Conservation (phyloP, 2,113 vertebrate species). For the Anoura caudifer region DNA sequence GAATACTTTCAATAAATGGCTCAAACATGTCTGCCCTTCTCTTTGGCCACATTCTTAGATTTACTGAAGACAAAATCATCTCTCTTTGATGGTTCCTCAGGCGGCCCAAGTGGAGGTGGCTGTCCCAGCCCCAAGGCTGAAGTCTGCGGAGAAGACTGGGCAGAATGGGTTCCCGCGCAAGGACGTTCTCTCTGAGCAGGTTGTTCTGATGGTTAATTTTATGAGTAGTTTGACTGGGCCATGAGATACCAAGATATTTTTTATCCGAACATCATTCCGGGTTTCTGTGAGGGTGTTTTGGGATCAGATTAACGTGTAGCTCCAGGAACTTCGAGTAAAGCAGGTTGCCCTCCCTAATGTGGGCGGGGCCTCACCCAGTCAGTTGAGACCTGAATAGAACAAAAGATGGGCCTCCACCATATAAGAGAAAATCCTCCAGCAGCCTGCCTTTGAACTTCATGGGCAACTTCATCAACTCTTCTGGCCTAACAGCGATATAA, state of each 20-base stretch:
- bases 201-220: neutral
- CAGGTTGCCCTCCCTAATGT: neutral
- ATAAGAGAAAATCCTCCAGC: neutral
- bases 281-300: neutral
- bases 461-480: neutral
- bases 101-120: neutral
- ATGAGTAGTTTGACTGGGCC: neutral
- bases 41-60: neutral
- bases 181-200: neutral
- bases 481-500: neutral
- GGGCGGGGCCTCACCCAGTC: neutral
- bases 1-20: neutral
- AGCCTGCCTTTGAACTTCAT: neutral
- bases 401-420: neutral
- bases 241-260: neutral
- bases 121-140: fast-evolving
- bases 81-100: neutral
- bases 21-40: neutral
- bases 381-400: neutral
- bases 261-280: neutral
- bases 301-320: neutral
- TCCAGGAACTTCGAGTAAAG: neutral
- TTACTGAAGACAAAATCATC: neutral
- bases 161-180: neutral
- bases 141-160: neutral